Base-by-base conservation (phyloP, 2,113 vertebrate genomes). In the Thermophis baileyi region DNA sequence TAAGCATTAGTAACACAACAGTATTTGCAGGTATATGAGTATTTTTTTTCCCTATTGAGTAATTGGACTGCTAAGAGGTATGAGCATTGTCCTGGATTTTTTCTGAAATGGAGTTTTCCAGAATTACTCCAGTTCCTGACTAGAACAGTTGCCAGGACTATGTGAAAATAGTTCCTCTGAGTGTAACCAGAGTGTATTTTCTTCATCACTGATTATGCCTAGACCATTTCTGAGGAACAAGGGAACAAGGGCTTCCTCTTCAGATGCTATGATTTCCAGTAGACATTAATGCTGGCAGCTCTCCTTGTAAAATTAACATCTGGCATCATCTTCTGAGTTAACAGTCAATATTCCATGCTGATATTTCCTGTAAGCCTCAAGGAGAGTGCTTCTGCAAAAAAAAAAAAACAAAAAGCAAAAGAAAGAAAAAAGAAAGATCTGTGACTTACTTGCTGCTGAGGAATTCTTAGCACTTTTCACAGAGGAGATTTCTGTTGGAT, bases 331-430 rank as follows among this genome's bases (percentile, higher is more conserved):
- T 35, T 86, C 85, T 51, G 47, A 88, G 47, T 24, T 14, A 88
- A 35, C 46, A 88, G 54, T n/a, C 87, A 92, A 51, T 87, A 81
- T 92, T 81, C 91, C 57, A 53, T 49, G 44, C 25, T 50, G 25
- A 81, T 92, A 88, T 89, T 86, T 74, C 35, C 60, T 63, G 85
- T 55, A 87, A 87, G 91, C 91, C n/a, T 60, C 91, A 57, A 60
- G 4, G 25, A 91, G 53, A 87, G 47, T 88, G 86, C 35, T 51
- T 51, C 47, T 9, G 88, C 12, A 53, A 44, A 92, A 88, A 69
- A 12, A 53, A 44, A 92, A 88, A 69, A 12, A 18, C 2, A 46
- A 86, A 18, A 47, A 57, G 11, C 4, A 47, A 18, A 49, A 49
- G 51, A 51, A n/a, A 8, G 49, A 14, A 30, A 25, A 49, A 30